Evolutionary conservation across 1,140 invertebrate species (phyloP).

Genomic region (Camponotus pennsylvanicus): DNA sequence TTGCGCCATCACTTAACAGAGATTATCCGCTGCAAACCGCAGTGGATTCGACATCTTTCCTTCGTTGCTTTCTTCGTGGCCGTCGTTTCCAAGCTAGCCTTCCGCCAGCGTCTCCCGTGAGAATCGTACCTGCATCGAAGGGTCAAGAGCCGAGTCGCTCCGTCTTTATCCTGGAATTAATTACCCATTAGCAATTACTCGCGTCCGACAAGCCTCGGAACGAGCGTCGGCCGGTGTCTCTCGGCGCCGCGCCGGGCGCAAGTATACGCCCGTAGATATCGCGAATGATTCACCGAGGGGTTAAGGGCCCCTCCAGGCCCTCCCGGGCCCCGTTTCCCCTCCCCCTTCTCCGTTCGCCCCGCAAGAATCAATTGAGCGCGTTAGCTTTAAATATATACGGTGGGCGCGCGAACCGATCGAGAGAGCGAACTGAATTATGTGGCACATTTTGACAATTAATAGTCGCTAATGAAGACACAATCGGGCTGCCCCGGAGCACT

Average conservation of each 20-base stretch:
- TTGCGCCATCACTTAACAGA: background rate
- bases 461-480: slow-evolving; percentile 83
- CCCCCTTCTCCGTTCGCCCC: background rate
- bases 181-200: slow-evolving; percentile 61
- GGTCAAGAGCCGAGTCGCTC: slow-evolving; percentile 54
- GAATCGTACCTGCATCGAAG: slow-evolving; percentile 58
- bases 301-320: background rate
- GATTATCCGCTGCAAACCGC: background rate
- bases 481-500: slow-evolving; percentile 73
- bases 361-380: slow-evolving; percentile 66
- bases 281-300: slow-evolving; percentile 54
- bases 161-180: slow-evolving; percentile 60
- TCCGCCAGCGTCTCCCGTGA: slow-evolving; percentile 29
- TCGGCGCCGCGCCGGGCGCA: slow-evolving; percentile 23
- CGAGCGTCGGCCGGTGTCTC: slow-evolving; percentile 27
- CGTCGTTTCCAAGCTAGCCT: slow-evolving; percentile 6
- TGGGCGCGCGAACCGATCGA: slow-evolving; percentile 16
- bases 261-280: slow-evolving; percentile 18
- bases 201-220: slow-evolving; percentile 44
- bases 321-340: background rate
- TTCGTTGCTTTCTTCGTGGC: background rate
- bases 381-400: slow-evolving; percentile 63
- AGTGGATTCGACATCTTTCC: slow-evolving; percentile 8
- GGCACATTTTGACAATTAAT: slow-evolving; percentile 83
- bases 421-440: slow-evolving; percentile 80